Base-by-base conservation (phyloP, 92 coral and sea anemone genomes). In the Porites cylindrica region DNA sequence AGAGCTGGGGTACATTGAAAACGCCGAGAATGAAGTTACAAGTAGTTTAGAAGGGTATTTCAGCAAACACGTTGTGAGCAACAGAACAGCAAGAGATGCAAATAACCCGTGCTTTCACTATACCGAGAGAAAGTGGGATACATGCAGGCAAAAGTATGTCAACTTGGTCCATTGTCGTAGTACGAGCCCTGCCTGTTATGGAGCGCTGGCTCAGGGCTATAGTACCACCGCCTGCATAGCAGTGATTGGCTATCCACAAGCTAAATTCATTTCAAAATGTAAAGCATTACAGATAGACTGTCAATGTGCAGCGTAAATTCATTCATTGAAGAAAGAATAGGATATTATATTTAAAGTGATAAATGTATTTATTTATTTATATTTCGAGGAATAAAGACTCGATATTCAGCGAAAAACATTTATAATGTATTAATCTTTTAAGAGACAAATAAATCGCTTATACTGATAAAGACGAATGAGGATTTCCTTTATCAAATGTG, bases 81-180 rank as follows among this genome's bases (percentile, higher is more conserved):
- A 81, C 29, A 76, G 85, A 29, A 81, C 69, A 26, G 68, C 85
- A n/a, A 81, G 85, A 21, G 63, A 29, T 9, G 32, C 76, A 13
- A 9, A 7, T 72, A 24, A 51, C 51, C 24, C 68, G 8, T 81
- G 67, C 65, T 23, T 68, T 81, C 14, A 64, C 53, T 8, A 20
- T 17, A 3, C 29, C 0, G 68, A 51, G 19, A 24, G 32, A 26
- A 51, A 53, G 65, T 53, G 12, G 10, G 85, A 81, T 67, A 10
- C 16, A 2, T 81, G 85, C 26, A 69, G 85, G 56, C 29, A n/a
- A 3, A 24, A 16, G 1, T 14, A 10, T 59, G 85, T 81, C 7
- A 1, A 5, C 0, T 12, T 13, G 32, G 67, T 69, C 60, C 32
- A 54, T 1, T 69, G 77, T 70, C 2, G 3, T 26, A 10, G 26